phyloP scores from a whole-genome alignment of 2,797 vertebrate species.

The Hypotaenidia philippensis region DNA sequence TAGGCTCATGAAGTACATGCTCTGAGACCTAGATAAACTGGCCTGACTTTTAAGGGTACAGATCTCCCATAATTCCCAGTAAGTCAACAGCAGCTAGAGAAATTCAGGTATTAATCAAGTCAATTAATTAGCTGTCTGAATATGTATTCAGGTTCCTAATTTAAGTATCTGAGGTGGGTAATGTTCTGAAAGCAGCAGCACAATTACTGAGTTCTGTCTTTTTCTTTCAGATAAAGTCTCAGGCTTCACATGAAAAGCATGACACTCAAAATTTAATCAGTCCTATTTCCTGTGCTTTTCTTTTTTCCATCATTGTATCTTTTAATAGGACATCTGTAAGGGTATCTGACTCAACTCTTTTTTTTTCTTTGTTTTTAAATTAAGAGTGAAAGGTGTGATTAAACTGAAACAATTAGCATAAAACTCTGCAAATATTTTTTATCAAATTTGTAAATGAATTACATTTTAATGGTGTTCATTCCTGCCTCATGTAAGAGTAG shows the following conservation, averaged over 20 bases:
- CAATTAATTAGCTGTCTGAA: constrained; percentile 54
- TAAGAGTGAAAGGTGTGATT: not conserved
- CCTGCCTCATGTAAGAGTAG: not conserved
- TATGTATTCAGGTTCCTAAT: constrained; percentile 41
- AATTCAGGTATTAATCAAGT: constrained; percentile 54
- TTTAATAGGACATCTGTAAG: not conserved
- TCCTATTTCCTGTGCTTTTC: not conserved
- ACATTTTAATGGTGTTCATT: not conserved
- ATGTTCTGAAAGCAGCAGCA: constrained; percentile 17
- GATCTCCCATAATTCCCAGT: constrained; percentile 13
- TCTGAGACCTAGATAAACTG: constrained; percentile 52
- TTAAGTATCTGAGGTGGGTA: not conserved
- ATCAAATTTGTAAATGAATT: not conserved
- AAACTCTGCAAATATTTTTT: not conserved
- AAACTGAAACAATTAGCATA: not conserved
- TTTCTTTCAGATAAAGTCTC: not conserved
- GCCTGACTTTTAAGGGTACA: constrained; percentile 41
- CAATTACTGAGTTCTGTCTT: not conserved
- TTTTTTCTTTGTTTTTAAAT: not conserved
- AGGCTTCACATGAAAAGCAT: not conserved
- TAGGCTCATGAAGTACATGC: not conserved
- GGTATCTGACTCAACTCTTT: not conserved
- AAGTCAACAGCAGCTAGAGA: constrained; percentile 22
- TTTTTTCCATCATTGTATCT: not conserved
- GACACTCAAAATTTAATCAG: constrained; percentile 5